Evolutionary conservation across 1,140 invertebrate species (phyloP).

Genomic region (Macrocentrus cingulum): DNA sequence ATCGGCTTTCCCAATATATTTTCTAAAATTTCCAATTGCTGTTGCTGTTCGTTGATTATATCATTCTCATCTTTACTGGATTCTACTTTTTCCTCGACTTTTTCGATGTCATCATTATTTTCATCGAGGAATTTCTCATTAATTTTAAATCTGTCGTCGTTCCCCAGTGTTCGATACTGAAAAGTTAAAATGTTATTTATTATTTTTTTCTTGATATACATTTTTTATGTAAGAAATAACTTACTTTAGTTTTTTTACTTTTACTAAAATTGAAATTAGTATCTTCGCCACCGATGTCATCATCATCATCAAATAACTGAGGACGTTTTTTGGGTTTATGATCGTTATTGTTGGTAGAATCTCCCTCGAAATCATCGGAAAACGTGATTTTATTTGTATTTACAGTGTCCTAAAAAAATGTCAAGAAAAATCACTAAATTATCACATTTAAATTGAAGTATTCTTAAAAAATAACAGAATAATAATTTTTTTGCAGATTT

Average conservation of each 20-base stretch:
- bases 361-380: slow-evolving; percentile 52
- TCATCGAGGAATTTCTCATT: slow-evolving; percentile 64
- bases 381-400: slow-evolving; percentile 62
- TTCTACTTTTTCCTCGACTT: slow-evolving; percentile 39
- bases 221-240: no score
- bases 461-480: no score
- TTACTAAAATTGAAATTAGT: slow-evolving; percentile 38
- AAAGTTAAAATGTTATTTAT: slow-evolving; percentile 28
- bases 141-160: slow-evolving; percentile 64
- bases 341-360: slow-evolving; percentile 23
- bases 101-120: slow-evolving; percentile 35
- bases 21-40: slow-evolving; percentile 63
- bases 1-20: slow-evolving; percentile 58
- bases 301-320: slow-evolving; percentile 53
- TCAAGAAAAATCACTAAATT: slow-evolving; percentile 19
- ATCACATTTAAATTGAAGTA: background rate
- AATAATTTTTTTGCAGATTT: no score
- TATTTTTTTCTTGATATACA: no score
- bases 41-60: slow-evolving; percentile 60
- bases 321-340: slow-evolving; percentile 32
- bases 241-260: slow-evolving; percentile 28
- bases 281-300: slow-evolving; percentile 57
- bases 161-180: slow-evolving; percentile 48
- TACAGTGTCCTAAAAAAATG: slow-evolving; percentile 56
- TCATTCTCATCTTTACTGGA: slow-evolving; percentile 42